These are phyloP conservation scores for Drosophila subpulchrella DNA, from an alignment of 1,140 invertebrate genomes.

Conservation along the genomic window DNA sequence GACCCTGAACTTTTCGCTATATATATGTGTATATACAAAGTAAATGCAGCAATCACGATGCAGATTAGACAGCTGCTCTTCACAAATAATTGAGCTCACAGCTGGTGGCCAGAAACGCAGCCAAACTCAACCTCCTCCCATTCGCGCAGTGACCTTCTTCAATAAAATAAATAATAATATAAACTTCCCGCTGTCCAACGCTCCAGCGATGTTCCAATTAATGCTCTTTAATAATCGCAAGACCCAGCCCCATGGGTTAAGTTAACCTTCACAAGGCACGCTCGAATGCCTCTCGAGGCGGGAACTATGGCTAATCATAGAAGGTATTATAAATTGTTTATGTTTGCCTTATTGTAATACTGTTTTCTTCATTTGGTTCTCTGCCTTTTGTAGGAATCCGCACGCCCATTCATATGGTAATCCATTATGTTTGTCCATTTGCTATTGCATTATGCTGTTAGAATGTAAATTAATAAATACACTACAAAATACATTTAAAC, in stretches of 20 bases:
- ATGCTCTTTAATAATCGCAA: conserved; percentile 60
- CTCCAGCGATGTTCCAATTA: conserved; percentile 72
- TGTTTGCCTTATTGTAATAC: conserved; percentile 18
- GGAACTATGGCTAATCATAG: conserved; percentile 38
- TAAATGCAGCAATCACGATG: conserved; percentile 34
- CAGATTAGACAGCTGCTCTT: conserved; percentile 45
- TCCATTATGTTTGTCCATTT: conserved; percentile 10
- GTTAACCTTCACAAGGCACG: conserved; percentile 68
- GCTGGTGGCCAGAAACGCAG: conserved; percentile 3
- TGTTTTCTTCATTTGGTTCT: conserved; percentile 20
- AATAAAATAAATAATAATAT: not conserved
- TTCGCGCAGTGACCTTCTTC: conserved; percentile 19
- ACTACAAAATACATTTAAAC: not conserved
- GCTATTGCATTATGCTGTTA: conserved; percentile 2
- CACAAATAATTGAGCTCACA: conserved; percentile 19
- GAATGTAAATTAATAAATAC: conserved; percentile 40
- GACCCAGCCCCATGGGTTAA: conserved; percentile 28
- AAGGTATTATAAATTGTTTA: conserved; percentile 35
- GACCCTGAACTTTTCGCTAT: conserved; percentile 58
- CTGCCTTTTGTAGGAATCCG: conserved; percentile 1
- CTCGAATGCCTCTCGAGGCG: conserved; percentile 59
- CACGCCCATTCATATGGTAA: not conserved
- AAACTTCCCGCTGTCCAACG: conserved; percentile 44
- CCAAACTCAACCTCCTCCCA: not conserved
- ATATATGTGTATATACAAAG: not conserved